Evolutionary conservation across 2,113 vertebrate species (phyloP).

Genomic region (Procapra przewalskii): DNA sequence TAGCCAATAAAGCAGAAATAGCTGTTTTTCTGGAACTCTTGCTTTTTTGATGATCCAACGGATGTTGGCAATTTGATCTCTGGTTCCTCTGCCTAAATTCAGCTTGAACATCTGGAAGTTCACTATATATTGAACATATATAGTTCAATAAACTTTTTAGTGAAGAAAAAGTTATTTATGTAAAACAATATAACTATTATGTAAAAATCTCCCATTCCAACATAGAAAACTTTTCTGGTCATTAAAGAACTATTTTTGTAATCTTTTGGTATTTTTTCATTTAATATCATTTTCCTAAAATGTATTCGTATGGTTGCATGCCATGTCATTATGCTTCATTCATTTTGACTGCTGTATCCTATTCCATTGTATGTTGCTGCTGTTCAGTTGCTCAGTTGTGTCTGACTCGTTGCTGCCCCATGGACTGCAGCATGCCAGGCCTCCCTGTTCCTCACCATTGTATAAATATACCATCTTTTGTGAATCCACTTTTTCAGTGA

Average conservation of each 20-base stretch:
- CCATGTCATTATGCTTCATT: neutral
- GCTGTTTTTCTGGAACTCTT: neutral
- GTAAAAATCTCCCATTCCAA: neutral
- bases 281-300: neutral
- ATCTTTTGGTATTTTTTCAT: neutral
- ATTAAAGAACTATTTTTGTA: neutral
- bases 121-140: neutral
- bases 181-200: neutral
- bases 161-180: neutral
- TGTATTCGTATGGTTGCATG: neutral
- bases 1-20: neutral
- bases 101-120: neutral
- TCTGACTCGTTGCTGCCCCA: neutral
- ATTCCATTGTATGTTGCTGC: neutral
- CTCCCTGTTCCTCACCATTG: neutral
- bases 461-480: neutral
- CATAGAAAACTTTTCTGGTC: neutral
- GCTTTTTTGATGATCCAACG: accelerated
- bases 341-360: neutral
- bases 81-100: neutral
- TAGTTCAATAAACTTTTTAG: neutral
- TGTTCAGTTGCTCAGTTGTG: neutral
- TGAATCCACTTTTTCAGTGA: neutral
- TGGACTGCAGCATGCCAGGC: neutral
- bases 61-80: neutral